phyloP scores from a whole-genome alignment of 2,113 vertebrate species.

The Phalacrocorax pelagicus region DNA sequence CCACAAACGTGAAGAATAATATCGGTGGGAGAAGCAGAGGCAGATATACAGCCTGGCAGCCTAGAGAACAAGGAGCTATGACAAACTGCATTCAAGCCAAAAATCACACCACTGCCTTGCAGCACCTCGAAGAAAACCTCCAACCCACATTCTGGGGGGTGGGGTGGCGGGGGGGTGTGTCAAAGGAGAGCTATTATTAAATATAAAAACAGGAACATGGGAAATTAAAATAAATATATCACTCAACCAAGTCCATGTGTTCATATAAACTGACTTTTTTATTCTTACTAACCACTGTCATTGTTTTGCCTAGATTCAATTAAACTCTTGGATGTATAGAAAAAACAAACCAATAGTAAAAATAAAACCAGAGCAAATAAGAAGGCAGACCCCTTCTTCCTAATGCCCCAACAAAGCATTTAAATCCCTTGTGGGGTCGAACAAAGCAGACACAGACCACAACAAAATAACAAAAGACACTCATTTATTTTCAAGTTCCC shows the following conservation, averaged over 20 bases:
- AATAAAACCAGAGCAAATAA: conserved; percentile 37
- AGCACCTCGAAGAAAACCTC: not conserved
- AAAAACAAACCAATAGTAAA: conserved; percentile 4
- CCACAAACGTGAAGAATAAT: not conserved
- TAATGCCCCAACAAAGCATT: conserved; percentile 48
- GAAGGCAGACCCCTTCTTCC: conserved; percentile 12
- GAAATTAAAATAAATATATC: not conserved
- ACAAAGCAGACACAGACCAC: conserved; percentile 60
- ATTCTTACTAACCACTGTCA: not conserved
- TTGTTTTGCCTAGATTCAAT: not conserved
- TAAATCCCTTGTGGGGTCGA: conserved; percentile 48
- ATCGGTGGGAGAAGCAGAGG: not conserved
- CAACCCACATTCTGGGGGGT: not conserved
- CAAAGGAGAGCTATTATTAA: not conserved
- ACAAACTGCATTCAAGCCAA: not conserved
- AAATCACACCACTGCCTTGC: not conserved
- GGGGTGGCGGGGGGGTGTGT: too few species aligned
- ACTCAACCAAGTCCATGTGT: not conserved
- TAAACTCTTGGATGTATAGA: not conserved
- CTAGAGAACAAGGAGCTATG: not conserved
- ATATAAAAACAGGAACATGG: not conserved
- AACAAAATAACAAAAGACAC: conserved; percentile 65
- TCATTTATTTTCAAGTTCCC: conserved; percentile 60
- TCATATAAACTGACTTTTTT: not conserved
- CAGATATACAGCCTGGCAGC: not conserved